Evolutionary conservation across 1,140 invertebrate species (phyloP).

Genomic region (Drosophila ohnishii): DNA sequence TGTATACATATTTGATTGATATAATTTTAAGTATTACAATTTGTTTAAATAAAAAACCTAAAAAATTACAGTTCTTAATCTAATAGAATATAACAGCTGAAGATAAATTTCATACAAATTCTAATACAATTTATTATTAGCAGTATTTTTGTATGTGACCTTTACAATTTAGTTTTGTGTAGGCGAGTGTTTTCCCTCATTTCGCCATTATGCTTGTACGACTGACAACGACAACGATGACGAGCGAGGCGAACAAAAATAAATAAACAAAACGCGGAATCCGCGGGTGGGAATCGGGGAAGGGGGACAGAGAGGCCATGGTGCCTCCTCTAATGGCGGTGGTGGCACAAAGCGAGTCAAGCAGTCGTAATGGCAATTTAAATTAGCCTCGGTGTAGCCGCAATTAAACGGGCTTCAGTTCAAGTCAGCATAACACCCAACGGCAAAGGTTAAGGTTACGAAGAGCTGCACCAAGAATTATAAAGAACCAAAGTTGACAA

Average conservation of each 20-base stretch:
- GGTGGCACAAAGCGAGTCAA: slow-evolving; percentile 38
- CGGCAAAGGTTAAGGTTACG: slow-evolving; percentile 18
- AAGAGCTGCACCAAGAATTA: slow-evolving; percentile 3
- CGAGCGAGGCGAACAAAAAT: slow-evolving; percentile 32
- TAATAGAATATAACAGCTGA: neutral
- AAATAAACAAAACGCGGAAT: slow-evolving; percentile 37
- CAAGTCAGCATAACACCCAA: slow-evolving; percentile 10
- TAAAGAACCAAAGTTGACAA: neutral
- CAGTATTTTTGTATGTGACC: neutral
- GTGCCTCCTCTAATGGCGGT: slow-evolving; percentile 7
- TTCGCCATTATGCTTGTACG: slow-evolving; percentile 29
- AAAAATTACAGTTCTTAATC: neutral
- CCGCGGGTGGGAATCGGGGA: slow-evolving; percentile 20
- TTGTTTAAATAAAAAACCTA: neutral
- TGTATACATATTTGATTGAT: too few species aligned
- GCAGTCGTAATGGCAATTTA: slow-evolving; percentile 68
- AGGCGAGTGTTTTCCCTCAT: slow-evolving; percentile 13
- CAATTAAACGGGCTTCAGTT: slow-evolving; percentile 55
- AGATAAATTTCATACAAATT: neutral
- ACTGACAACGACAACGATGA: slow-evolving; percentile 40
- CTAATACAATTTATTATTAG: neutral
- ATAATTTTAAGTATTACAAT: too few species aligned
- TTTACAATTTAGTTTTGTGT: neutral
- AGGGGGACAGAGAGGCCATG: neutral
- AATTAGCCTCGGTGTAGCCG: slow-evolving; percentile 53